Percentiles rank a stretch among this genome's conserved stretches.
These are phyloP conservation scores for Microcebus ravelobensis DNA, from an alignment of 2,113 vertebrate species.

Conservation along the genomic window DNA sequence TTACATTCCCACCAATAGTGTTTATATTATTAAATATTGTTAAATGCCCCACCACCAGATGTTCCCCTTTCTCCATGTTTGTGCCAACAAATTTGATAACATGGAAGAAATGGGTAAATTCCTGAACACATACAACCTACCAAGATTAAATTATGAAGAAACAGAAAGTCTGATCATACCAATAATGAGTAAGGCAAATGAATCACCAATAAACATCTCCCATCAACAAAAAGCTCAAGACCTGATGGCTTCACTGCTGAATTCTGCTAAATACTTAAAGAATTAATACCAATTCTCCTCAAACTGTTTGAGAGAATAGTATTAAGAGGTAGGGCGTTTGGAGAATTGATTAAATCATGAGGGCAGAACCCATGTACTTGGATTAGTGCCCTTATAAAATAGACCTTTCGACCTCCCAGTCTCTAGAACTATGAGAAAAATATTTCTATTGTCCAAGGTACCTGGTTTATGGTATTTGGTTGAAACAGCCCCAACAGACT, in stretches of 20 bases:
- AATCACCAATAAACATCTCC: neutral
- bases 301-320: neutral
- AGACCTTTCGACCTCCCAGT: neutral
- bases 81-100: too few relatives aligned
- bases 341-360: neutral
- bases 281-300: neutral
- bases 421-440: neutral
- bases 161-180: neutral
- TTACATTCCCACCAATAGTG: too few relatives aligned
- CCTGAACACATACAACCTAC: too few relatives aligned
- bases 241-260: neutral
- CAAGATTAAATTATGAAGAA: neutral
- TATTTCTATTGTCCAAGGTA: too few relatives aligned
- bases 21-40: too few relatives aligned
- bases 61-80: too few relatives aligned
- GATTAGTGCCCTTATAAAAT: neutral
- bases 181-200: neutral
- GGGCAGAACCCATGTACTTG: neutral
- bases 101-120: too few relatives aligned
- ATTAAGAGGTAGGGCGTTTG: neutral
- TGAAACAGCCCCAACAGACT: neutral
- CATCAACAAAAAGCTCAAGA: neutral
- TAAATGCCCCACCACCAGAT: too few relatives aligned
- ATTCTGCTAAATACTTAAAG: neutral
- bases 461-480: neutral